Evolutionary conservation across 2,888 invertebrate genomes (phyloP), one percentile per base, ranked within the genome.

Genomic region (Drosophila niveifrons): DNA sequence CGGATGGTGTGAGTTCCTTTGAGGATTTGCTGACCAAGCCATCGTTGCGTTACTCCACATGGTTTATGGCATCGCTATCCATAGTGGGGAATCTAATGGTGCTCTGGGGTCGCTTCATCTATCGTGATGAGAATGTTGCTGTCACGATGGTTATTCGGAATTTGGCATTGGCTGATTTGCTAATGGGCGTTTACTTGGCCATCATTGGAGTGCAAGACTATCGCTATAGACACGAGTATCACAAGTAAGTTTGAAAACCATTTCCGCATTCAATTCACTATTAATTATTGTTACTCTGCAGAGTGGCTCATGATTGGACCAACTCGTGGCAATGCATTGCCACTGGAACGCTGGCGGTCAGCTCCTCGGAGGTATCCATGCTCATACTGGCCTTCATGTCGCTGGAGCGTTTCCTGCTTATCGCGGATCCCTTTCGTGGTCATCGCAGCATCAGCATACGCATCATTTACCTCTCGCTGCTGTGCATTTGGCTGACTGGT

Each of bases 341-440:
- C 1, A 92, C 94, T 34, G 96, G 96, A 31, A 92, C 94, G 3
- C 78, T 95, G 36, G 95, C 95, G 0, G 95, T 95, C 92, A 93
- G 94, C 18, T 95, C 95, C 1, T 94, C 94, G 2, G 95, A 96
- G 92, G 95, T 95, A 1, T 95, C 96, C 7, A 94, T 96, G 89
- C 90, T 96, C 43, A 94, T 95, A 65, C 90, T 96, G 72, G 94
- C 95, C 1, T 95, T 95, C 84, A 95, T 96, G 94, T 95, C 95
- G 1, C 90, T 95, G 77, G 95, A 96, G 78, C 93, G 96, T 75
- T 96, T 94, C 88, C 90, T 95, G 71, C 90, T 95, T 57, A 95
- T 95, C 72, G 94, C 94, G 1, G 93, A 94, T 82, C 94, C 95
- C 0, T 93, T 95, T 75, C 94, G 94, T 31, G 93, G 93, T 9